A percentile compares a stretch with the other conserved stretches of the same genome.
Conservation (phyloP, 2,113 vertebrate genomes). For the Leiothrix lutea region DNA sequence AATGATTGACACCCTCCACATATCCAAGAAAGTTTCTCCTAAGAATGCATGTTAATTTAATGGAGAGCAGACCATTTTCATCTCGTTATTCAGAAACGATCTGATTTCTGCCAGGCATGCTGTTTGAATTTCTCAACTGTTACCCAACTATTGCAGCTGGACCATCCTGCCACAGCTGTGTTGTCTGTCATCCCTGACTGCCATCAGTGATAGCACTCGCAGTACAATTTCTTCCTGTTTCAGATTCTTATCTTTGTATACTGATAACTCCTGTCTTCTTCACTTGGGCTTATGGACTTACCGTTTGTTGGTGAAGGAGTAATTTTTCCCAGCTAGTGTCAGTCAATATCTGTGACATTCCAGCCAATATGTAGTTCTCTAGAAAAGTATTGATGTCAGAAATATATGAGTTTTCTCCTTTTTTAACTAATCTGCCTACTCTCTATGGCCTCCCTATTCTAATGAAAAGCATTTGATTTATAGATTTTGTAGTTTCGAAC, state of each 20-base stretch:
- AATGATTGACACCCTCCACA: slow-evolving; percentile 36
- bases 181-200: slow-evolving; percentile 26
- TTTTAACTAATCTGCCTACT: neutral
- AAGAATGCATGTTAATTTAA: slow-evolving; percentile 61
- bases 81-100: slow-evolving; percentile 31
- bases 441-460: neutral
- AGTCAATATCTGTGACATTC: neutral
- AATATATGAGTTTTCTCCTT: neutral
- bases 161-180: slow-evolving; percentile 2
- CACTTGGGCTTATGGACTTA: neutral
- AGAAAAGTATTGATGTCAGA: neutral
- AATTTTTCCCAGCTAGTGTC: neutral
- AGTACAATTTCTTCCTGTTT: neutral
- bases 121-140: slow-evolving; percentile 39
- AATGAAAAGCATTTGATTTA: neutral
- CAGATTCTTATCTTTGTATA: neutral
- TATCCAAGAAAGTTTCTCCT: slow-evolving; percentile 50
- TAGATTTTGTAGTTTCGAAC: neutral
- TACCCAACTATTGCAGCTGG: slow-evolving; percentile 21
- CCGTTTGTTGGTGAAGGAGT: neutral
- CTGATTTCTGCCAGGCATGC: slow-evolving; percentile 42
- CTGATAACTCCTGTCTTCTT: neutral
- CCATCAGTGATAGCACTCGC: neutral
- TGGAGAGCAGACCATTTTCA: slow-evolving; percentile 56
- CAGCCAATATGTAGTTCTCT: neutral